Evolutionary conservation across 2,797 vertebrate genomes (phyloP), one percentile per base, ranked within the genome.

Genomic region (Oophaga sylvatica): DNA sequence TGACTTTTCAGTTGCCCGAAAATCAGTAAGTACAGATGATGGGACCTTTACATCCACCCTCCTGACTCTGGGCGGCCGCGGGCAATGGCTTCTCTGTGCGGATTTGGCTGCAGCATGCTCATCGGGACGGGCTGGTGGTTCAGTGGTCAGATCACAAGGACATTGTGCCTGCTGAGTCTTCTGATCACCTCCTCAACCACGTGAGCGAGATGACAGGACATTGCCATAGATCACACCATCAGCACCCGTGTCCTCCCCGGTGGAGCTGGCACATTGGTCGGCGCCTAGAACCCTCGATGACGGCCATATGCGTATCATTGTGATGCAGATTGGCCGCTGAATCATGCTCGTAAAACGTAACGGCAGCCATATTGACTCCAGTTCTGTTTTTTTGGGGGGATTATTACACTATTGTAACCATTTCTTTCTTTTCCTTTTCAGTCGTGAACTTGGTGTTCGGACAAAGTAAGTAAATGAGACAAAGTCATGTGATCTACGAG

Each of bases 391-490:
- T 41, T 41, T 41, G 35, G 35, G 35, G 5, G 35, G 48, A 77
- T 77, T 2, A 29, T 8, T 26, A 70, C 68, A 22, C 20, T 45
- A 15, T 20, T 53, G 22, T 77, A 77, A 77, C n/a, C 31, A 3
- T 56, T 29, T 53, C 29, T 85, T 48, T 77, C 3, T 70, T 59
- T 86, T 70, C 20, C 26, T 48, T 80, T 86, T 9, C 76, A 86
- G 84, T 19, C 3, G 19, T 70, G n/a, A 16, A 70, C 45, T 35
- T 80, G 15, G 84, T 62, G 1, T 68, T 29, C 29, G 57, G 45
- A 29, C 76, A 86, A 86, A 1, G 84, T 86, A 86, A 70, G 84
- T 31, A 19, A 65, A 22, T 15, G 20, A 48, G 13, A 17, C 48
- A 59, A 17, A 10, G 57, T 5, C 16, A 19, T 19, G 29, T 5